Percentiles rank a stretch among this genome's conserved stretches.
Conservation (phyloP, 2,888 invertebrate species). For the Shargacucullia verbasci region DNA sequence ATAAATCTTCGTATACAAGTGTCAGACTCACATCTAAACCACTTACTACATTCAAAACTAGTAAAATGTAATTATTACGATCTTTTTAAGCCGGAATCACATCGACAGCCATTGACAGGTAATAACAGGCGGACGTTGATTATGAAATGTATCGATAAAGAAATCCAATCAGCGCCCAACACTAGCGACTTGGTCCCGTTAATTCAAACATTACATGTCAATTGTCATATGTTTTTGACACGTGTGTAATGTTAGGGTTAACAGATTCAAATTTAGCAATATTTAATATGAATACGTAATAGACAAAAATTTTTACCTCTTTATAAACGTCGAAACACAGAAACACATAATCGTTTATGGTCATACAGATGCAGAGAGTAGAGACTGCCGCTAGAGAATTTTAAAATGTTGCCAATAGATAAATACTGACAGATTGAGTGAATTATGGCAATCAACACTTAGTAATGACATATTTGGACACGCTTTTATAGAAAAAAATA, state of each 20-base stretch:
- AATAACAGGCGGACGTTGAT: slow-evolving; percentile 25
- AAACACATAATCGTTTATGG: no score
- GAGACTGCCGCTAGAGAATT: no score
- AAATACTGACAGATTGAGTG: no score
- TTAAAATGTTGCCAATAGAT: no score
- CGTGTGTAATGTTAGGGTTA: slow-evolving; percentile 48
- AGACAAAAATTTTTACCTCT: no score
- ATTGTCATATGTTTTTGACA: slow-evolving; percentile 66
- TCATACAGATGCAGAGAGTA: no score
- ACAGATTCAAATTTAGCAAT: slow-evolving; percentile 7
- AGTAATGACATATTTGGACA: no score
- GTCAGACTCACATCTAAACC: slow-evolving; percentile 4
- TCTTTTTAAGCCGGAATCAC: slow-evolving; percentile 42
- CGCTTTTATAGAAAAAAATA: no score
- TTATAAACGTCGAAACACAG: no score
- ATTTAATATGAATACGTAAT: no score
- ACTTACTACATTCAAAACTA: slow-evolving; percentile 11
- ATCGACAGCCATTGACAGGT: slow-evolving; percentile 32
- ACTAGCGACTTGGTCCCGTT: slow-evolving; percentile 65
- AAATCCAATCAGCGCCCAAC: slow-evolving; percentile 52
- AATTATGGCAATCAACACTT: no score
- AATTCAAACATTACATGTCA: slow-evolving; percentile 69
- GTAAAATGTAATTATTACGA: slow-evolving; percentile 20
- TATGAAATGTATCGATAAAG: slow-evolving; percentile 53
- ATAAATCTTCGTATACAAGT: no score